A percentile compares a stretch with the other conserved stretches of the same genome.
These are phyloP conservation scores for Sarcophaga subvicina DNA, from an alignment of 2,888 invertebrate genomes.

Conservation along the genomic window DNA sequence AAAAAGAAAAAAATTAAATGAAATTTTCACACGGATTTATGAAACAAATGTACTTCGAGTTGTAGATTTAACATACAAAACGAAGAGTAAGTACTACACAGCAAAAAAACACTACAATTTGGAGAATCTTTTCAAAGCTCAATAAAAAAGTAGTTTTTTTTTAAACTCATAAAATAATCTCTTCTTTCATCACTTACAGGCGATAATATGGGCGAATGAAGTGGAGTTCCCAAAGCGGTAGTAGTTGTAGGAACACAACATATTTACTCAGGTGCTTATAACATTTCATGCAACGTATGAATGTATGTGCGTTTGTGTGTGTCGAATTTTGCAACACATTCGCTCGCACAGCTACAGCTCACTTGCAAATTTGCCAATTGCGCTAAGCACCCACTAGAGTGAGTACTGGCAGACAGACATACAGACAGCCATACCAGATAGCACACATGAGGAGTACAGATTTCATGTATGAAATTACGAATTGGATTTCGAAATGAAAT, in stretches of 20 bases:
- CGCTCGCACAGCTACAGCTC: neutral
- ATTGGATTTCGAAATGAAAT: slow-evolving; percentile 47
- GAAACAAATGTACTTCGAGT: slow-evolving; percentile 41
- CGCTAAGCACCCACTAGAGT: slow-evolving; percentile 62
- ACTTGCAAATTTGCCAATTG: slow-evolving; percentile 43
- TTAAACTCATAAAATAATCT: slow-evolving; percentile 56
- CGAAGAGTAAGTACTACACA: neutral
- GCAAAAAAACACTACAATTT: neutral
- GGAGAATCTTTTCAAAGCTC: slow-evolving; percentile 23
- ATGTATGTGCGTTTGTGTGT: neutral
- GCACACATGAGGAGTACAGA: slow-evolving; percentile 30
- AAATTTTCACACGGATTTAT: slow-evolving; percentile 60
- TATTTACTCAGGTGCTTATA: slow-evolving; percentile 63
- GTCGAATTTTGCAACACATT: slow-evolving; percentile 42
- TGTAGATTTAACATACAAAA: neutral
- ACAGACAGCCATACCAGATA: neutral
- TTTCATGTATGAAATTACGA: slow-evolving; percentile 52
- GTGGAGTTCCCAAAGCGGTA: slow-evolving; percentile 45
- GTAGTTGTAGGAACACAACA: slow-evolving; percentile 22
- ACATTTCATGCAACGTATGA: neutral
- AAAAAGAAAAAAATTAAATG: too few species aligned
- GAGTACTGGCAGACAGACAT: slow-evolving; percentile 5
- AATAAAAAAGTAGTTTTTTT: slow-evolving; percentile 25
- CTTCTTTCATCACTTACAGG: slow-evolving; percentile 14
- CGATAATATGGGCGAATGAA: neutral